These are phyloP conservation scores for Columba janthina DNA, from an alignment of 2,113 vertebrate species.

Conservation along the genomic window DNA sequence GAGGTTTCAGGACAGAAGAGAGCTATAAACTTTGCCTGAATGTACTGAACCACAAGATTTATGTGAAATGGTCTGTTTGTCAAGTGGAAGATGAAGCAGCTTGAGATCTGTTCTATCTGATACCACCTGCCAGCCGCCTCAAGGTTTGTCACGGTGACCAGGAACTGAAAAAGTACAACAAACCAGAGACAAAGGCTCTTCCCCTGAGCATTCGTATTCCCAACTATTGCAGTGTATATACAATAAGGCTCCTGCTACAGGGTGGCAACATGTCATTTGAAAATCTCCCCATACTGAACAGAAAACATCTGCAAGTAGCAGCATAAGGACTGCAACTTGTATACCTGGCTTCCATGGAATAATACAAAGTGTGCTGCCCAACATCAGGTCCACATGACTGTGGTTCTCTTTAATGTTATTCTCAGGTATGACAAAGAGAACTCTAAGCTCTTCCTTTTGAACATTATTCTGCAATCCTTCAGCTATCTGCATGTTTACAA, in stretches of 20 bases:
- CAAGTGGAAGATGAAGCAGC: slow-evolving; percentile 19
- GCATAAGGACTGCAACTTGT: background rate
- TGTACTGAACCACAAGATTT: background rate
- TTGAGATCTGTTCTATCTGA: slow-evolving; percentile 1
- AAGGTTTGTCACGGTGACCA: background rate
- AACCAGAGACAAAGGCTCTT: background rate
- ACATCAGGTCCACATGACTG: background rate
- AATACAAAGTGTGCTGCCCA: background rate
- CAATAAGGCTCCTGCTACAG: background rate
- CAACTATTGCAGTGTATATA: background rate
- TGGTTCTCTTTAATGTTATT: background rate
- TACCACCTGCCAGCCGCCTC: slow-evolving; percentile 9
- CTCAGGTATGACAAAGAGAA: background rate
- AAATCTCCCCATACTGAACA: background rate
- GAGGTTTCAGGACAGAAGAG: background rate
- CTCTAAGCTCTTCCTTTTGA: background rate
- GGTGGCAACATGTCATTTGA: background rate
- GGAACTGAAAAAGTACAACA: background rate
- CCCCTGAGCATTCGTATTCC: background rate
- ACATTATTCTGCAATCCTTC: background rate
- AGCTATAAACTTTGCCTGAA: background rate
- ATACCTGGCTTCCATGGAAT: background rate
- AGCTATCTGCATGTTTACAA: background rate
- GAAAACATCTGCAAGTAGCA: background rate
- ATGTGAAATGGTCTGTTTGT: slow-evolving; percentile 39